A percentile compares a stretch with the other conserved stretches of the same genome.
Evolutionary conservation across 2,113 vertebrate species (phyloP).

Genomic region (Calypte anna): DNA sequence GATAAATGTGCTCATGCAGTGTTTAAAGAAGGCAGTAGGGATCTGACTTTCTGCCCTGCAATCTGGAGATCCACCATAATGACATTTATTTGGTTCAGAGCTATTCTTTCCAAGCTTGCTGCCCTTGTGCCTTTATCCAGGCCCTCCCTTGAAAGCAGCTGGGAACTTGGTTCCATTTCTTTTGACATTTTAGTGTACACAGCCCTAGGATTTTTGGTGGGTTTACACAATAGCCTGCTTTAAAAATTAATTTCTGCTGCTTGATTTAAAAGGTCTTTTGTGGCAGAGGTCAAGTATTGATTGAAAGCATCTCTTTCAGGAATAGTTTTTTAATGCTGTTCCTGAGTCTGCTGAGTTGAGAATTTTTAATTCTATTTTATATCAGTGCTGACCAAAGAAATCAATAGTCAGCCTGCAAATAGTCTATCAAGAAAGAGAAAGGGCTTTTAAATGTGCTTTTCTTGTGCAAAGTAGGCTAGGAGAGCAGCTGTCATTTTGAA

Average conservation of each 20-base stretch:
- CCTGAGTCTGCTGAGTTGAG: constrained; percentile 32
- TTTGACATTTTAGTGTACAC: neutral
- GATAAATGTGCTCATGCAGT: neutral
- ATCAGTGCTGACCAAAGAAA: constrained; percentile 42
- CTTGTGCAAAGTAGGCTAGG: neutral
- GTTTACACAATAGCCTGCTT: neutral
- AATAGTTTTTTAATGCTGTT: constrained; percentile 12
- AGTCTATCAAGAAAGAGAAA: constrained; percentile 10
- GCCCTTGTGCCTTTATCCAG: neutral
- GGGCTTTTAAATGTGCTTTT: neutral
- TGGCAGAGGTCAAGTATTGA: constrained; percentile 38
- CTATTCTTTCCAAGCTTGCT: neutral
- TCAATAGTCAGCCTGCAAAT: constrained; percentile 36
- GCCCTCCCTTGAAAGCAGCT: neutral
- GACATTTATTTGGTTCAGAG: neutral
- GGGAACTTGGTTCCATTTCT: neutral
- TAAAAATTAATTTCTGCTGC: constrained; percentile 28
- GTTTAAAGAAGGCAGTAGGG: neutral
- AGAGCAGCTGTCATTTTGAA: neutral
- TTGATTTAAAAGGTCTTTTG: neutral
- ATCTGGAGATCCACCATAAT: neutral
- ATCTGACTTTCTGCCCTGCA: neutral
- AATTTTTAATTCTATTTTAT: constrained; percentile 26
- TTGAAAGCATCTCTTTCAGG: neutral
- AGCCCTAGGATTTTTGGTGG: neutral